phyloP scores from a whole-genome alignment of 2,113 vertebrate genomes.

The Myrmecobius fasciatus region DNA sequence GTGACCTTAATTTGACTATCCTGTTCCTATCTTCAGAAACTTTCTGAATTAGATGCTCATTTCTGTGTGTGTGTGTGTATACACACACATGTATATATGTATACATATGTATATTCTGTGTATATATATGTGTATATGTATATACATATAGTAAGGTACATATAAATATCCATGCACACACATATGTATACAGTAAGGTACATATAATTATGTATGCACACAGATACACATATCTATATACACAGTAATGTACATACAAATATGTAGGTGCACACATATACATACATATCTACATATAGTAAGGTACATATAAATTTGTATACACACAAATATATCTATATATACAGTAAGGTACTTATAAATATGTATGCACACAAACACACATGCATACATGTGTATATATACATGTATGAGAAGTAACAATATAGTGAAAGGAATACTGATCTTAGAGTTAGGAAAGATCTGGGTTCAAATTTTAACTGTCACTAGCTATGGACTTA shows the following conservation, averaged over 20 bases:
- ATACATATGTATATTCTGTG: too few species aligned
- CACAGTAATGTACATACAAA: not conserved
- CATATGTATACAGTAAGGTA: too few species aligned
- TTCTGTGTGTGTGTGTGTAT: not conserved
- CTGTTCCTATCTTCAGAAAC: not conserved
- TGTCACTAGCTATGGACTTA: not conserved
- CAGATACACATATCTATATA: not conserved
- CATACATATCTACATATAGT: too few species aligned
- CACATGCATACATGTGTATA: too few species aligned
- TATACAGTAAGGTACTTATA: not conserved
- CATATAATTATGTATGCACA: too few species aligned
- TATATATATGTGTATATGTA: too few species aligned
- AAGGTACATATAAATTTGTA: not conserved
- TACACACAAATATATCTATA: not conserved
- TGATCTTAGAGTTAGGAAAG: not conserved
- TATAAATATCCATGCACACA: too few species aligned
- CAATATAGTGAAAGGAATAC: not conserved
- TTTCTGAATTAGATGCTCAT: not conserved
- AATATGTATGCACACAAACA: not conserved
- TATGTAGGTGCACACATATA: not conserved
- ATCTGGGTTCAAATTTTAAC: not conserved
- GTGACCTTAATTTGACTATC: not conserved
- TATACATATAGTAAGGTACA: too few species aligned
- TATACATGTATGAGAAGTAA: not conserved
- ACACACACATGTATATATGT: too few species aligned